Evolutionary conservation across 1,140 invertebrate species (phyloP).

Genomic region (Ceratitis capitata): DNA sequence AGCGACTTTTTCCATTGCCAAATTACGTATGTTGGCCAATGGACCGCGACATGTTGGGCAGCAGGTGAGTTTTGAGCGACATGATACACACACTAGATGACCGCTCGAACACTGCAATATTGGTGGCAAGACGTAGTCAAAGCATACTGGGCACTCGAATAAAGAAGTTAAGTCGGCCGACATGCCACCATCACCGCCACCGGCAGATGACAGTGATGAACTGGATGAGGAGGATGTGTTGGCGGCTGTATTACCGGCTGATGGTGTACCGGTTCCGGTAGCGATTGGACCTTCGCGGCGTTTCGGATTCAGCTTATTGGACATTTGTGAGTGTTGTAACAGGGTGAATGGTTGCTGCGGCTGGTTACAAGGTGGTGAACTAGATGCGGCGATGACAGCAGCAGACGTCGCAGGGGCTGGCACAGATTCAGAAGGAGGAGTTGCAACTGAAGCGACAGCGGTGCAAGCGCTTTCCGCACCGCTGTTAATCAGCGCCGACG

Average conservation of each 20-base stretch:
- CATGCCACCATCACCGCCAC: slow-evolving; percentile 68
- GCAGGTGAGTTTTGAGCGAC: slow-evolving; percentile 93
- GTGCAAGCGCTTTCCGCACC: not conserved
- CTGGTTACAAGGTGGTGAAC: not conserved
- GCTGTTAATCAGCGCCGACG: not conserved
- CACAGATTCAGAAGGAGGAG: not conserved
- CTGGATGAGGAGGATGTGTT: slow-evolving; percentile 64
- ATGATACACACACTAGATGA: slow-evolving; percentile 92
- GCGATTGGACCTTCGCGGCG: slow-evolving; percentile 61
- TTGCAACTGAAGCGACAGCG: not conserved
- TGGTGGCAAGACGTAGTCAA: slow-evolving; percentile 98
- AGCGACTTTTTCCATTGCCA: slow-evolving; percentile 99
- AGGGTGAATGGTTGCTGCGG: slow-evolving; percentile 20
- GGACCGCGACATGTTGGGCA: slow-evolving; percentile 98
- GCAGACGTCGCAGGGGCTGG: not conserved
- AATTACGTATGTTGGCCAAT: slow-evolving; percentile 95
- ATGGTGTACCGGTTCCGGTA: slow-evolving; percentile 46
- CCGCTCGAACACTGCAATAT: slow-evolving; percentile 90
- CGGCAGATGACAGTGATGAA: slow-evolving; percentile 62
- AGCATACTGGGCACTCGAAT: slow-evolving; percentile 99
- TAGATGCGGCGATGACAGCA: slow-evolving; percentile 27
- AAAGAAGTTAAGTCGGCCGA: slow-evolving; percentile 91
- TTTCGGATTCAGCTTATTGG: slow-evolving; percentile 65
- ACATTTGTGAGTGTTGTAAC: slow-evolving; percentile 55
- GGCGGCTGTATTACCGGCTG: slow-evolving; percentile 54